These are phyloP conservation scores for Serinus canaria DNA, from an alignment of 2,113 vertebrate species.

Conservation along the genomic window DNA sequence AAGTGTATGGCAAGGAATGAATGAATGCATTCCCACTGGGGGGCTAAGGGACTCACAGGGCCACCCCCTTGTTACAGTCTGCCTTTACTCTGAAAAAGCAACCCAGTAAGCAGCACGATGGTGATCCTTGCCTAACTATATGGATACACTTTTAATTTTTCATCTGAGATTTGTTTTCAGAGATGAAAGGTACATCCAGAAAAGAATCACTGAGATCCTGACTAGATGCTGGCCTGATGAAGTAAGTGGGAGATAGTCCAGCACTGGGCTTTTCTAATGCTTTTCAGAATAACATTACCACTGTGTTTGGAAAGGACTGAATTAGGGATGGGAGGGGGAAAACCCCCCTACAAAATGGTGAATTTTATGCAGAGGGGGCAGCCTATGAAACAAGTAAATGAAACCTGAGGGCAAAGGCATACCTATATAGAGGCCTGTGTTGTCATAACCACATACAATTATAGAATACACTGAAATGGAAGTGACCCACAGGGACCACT, in stretches of 20 bases:
- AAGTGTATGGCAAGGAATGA: not conserved
- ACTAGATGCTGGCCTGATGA: not conserved
- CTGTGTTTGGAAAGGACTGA: not conserved
- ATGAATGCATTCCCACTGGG: not conserved
- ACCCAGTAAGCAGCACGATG: rapidly evolving
- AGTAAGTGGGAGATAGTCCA: not conserved
- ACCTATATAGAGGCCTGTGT: not conserved
- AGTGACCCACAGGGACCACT: rapidly evolving
- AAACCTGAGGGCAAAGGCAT: not conserved
- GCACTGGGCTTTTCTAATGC: not conserved
- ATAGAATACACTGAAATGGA: not conserved
- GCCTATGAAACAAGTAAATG: not conserved
- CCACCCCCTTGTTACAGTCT: rapidly evolving
- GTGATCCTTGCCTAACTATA: not conserved
- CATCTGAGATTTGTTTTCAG: not conserved
- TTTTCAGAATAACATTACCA: not conserved
- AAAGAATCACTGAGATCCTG: not conserved
- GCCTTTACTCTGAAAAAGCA: not conserved
- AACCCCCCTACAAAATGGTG: not conserved
- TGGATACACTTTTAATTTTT: not conserved
- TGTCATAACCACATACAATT: not conserved
- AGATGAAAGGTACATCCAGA: not conserved
- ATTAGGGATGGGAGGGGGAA: not conserved
- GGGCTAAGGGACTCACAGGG: too few relatives aligned
- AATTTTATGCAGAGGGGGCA: not conserved